Evolutionary conservation across 2,888 invertebrate genomes (phyloP), one percentile per base, ranked within the genome.

Genomic region (Frankliniella intonsa): DNA sequence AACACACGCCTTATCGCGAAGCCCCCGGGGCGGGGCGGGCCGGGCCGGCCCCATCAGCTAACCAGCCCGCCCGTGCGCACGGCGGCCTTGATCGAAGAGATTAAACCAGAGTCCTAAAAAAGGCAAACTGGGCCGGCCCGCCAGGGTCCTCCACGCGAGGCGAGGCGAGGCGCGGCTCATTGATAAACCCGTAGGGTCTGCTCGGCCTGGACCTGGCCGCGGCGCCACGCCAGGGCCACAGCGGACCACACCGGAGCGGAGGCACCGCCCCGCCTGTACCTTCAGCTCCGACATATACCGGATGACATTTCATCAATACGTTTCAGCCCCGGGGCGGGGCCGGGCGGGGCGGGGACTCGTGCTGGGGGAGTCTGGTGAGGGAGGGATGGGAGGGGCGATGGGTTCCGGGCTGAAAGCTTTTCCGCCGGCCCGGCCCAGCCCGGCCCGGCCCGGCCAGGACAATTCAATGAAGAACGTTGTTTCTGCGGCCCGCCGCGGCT

Each of bases 381-480:
- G 55, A 55, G 14, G 17, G 2, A 51, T 12, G 55, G 69, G 22
- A 22, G 25, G 8, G 25, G 22, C 69, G 69, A 11, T 9, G 25
- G 25, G 69, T 22, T 76, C 69, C 12, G 38, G 38, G 38, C 38
- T 76, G 69, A 76, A 76, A 76, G 69, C 69, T 76, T 76, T 38
- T 76, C 62, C 62, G n/a, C 38, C 38, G 3, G 38, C 38, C 25
- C 69, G 69, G 69, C 25, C 69, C n/a, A n/a, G n/a, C n/a, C 38
- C 38, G 3, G 38, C 38, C 38, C 38, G 3, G 38, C 38, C 25
- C 69, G 69, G 69, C 25, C 69, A 76, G 12, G 69, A 76, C 69
- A 76, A 76, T 76, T 25, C 69, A 76, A 76, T 76, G 69, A 76
- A 76, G 69, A 76, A 76, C 69, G 69, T 76, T 76, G 69, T 76